These are phyloP conservation scores for Taxidea taxus DNA, from an alignment of 2,113 vertebrate genomes.

Conservation along the genomic window DNA sequence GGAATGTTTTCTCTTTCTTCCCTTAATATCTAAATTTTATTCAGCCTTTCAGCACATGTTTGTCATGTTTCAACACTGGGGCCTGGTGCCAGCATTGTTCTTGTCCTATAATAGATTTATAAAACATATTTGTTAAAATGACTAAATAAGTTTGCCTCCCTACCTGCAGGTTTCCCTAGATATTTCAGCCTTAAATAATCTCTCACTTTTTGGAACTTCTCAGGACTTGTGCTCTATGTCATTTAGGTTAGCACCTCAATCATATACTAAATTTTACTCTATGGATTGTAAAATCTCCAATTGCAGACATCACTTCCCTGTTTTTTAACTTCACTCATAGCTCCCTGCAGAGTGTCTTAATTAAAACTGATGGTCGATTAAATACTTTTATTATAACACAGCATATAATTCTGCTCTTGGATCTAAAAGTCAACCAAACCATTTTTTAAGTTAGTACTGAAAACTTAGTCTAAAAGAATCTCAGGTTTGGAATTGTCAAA, in stretches of 20 bases:
- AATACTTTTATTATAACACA: background rate
- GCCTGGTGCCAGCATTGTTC: background rate
- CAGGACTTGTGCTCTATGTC: background rate
- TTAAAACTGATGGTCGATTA: background rate
- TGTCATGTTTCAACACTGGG: background rate
- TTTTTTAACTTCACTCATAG: background rate
- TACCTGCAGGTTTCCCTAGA: background rate
- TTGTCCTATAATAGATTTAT: background rate
- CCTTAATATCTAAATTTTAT: background rate
- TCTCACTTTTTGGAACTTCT: background rate
- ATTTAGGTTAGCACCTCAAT: background rate
- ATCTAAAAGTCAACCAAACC: constrained; percentile 4
- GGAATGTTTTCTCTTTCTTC: background rate
- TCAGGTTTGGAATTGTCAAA: background rate
- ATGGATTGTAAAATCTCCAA: background rate
- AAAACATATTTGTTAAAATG: background rate
- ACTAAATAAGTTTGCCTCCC: background rate
- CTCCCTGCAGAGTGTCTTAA: background rate
- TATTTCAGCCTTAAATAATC: background rate
- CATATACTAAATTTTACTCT: background rate
- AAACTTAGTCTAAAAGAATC: background rate
- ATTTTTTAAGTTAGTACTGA: background rate
- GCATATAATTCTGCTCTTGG: background rate
- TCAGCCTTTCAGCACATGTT: background rate
- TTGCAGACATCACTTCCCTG: background rate